Evolutionary conservation across 1,140 invertebrate genomes (phyloP).

Genomic region (Formica selysi): DNA sequence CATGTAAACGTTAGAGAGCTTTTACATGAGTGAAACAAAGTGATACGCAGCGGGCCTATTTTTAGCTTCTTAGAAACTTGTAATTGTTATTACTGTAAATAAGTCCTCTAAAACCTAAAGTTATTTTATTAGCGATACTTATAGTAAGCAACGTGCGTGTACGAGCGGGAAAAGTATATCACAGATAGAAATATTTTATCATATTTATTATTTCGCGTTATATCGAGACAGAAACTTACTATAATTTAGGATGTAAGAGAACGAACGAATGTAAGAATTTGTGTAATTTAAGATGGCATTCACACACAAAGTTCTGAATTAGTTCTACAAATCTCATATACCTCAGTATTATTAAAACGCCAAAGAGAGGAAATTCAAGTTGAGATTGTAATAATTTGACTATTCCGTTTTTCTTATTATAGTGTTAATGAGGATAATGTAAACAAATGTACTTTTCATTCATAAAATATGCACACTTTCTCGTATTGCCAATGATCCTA

Average conservation of each 20-base stretch:
- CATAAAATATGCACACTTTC: not conserved
- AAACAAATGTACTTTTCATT: constrained; percentile 3
- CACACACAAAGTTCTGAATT: not conserved
- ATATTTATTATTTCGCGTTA: constrained; percentile 48
- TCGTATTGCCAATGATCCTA: not conserved
- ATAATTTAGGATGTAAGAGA: constrained; percentile 50
- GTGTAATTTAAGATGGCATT: constrained; percentile 6
- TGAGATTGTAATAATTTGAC: constrained; percentile 34
- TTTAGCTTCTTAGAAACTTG: constrained; percentile 64
- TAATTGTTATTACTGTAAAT: constrained; percentile 68
- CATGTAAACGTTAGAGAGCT: constrained; percentile 65
- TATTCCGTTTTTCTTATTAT: not conserved
- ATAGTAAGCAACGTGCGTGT: not conserved
- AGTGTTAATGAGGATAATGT: not conserved
- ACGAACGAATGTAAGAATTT: constrained; percentile 35
- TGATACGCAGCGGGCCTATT: constrained; percentile 68
- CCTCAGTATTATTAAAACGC: constrained; percentile 47
- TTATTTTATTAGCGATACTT: constrained; percentile 64
- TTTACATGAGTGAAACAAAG: constrained; percentile 66
- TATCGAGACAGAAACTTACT: not conserved
- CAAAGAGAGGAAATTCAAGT: constrained; percentile 17
- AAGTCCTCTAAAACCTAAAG: constrained; percentile 64
- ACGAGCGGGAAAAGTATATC: not conserved
- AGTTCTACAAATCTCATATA: constrained; percentile 36
- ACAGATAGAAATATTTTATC: constrained; percentile 38